phyloP scores from a whole-genome alignment of 2,888 invertebrate species.

The Auanema freiburgensis region DNA sequence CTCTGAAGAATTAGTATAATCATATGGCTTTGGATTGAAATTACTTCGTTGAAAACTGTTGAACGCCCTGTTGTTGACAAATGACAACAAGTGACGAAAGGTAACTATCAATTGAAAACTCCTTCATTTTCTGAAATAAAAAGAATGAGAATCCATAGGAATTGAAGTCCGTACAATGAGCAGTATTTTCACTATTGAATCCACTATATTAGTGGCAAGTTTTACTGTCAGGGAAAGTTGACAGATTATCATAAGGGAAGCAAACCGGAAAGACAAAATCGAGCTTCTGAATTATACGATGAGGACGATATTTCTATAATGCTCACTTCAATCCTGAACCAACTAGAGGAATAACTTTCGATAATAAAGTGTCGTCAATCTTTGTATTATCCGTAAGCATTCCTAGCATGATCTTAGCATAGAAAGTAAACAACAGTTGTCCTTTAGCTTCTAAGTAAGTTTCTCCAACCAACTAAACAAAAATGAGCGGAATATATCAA shows the following conservation, averaged over 20 bases:
- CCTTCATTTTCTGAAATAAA: constrained; percentile 46
- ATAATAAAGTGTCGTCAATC: constrained; percentile 73
- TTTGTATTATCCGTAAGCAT: constrained; percentile 71
- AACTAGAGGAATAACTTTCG: constrained; percentile 54
- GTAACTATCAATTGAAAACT: constrained; percentile 30
- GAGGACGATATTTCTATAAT: not conserved
- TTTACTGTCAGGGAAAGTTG: constrained; percentile 47
- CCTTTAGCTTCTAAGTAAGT: constrained; percentile 64
- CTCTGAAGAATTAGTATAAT: constrained; percentile 24
- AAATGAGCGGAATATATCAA: too few relatives aligned
- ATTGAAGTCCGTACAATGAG: constrained; percentile 38
- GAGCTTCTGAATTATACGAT: constrained; percentile 27
- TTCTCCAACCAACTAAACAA: constrained; percentile 33
- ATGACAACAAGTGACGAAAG: constrained; percentile 55
- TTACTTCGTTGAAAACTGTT: constrained; percentile 46
- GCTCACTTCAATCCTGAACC: constrained; percentile 52
- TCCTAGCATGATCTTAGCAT: constrained; percentile 77
- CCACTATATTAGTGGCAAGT: constrained; percentile 39
- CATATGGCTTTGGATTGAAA: too few relatives aligned
- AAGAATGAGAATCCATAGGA: not conserved
- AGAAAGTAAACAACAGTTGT: constrained; percentile 79
- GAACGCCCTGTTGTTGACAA: constrained; percentile 54
- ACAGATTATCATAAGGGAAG: constrained; percentile 47
- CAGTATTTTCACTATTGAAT: constrained; percentile 46
- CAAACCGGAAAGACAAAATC: constrained; percentile 35